phyloP scores from a whole-genome alignment of 2,797 vertebrate genomes.

The Artibeus jamaicensis region DNA sequence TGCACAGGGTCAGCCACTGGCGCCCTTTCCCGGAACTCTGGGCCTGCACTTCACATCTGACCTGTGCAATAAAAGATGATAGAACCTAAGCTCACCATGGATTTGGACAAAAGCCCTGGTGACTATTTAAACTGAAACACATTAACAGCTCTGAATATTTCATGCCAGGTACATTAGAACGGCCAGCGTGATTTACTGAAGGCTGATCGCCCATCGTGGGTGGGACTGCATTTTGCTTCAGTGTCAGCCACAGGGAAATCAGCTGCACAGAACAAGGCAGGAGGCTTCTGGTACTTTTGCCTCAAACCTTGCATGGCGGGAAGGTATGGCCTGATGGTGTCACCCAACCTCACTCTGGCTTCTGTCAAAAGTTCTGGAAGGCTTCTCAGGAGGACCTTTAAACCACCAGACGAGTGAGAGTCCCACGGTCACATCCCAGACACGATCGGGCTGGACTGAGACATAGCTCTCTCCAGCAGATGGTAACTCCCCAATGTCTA shows the following conservation, averaged over 20 bases:
- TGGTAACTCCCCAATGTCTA: neutral
- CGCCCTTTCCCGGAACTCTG: constrained; percentile 39
- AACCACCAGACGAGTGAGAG: neutral
- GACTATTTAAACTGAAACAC: constrained; percentile 75
- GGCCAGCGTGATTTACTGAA: constrained; percentile 75
- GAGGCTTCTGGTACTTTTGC: constrained; percentile 52
- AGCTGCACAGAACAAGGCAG: constrained; percentile 60
- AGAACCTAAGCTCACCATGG: constrained; percentile 37
- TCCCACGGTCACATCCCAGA: neutral
- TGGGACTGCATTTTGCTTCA: constrained; percentile 66
- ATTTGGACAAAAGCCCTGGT: constrained; percentile 71
- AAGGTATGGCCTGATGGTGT: neutral
- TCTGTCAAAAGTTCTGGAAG: neutral
- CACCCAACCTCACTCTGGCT: neutral
- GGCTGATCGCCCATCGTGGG: constrained; percentile 50
- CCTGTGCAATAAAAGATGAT: neutral
- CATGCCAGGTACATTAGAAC: constrained; percentile 79
- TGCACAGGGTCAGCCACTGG: neutral
- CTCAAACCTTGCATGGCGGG: neutral
- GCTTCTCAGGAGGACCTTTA: neutral
- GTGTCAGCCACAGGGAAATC: constrained; percentile 56
- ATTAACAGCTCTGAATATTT: constrained; percentile 81
- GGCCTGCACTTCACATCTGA: neutral
- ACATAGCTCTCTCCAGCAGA: neutral
- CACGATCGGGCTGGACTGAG: no score